phyloP scores from a whole-genome alignment of 2,888 invertebrate genomes.

The Drosophila longiperda region DNA sequence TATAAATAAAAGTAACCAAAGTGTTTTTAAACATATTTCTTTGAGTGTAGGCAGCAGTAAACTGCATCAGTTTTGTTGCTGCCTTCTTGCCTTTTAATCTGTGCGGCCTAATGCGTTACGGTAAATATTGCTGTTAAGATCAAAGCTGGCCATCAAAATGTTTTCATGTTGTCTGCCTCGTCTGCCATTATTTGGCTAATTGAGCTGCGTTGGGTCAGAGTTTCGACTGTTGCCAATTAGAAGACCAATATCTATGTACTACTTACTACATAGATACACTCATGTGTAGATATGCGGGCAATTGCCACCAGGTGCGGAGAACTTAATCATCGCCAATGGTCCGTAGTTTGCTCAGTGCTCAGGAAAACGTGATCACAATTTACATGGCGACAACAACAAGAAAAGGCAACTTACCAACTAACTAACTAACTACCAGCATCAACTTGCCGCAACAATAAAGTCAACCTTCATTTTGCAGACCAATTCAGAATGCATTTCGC shows the following conservation, averaged over 20 bases:
- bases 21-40: not conserved
- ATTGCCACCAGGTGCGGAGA: slow-evolving; percentile 71
- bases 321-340: slow-evolving; percentile 69
- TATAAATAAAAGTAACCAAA: not conserved
- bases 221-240: slow-evolving; percentile 42
- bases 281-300: slow-evolving; percentile 46
- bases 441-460: slow-evolving; percentile 37
- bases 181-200: slow-evolving; percentile 59
- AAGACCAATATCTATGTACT: slow-evolving; percentile 3
- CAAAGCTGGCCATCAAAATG: slow-evolving; percentile 66
- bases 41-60: slow-evolving; percentile 2
- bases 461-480: slow-evolving; percentile 64
- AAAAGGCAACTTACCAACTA: slow-evolving; percentile 11
- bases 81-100: slow-evolving; percentile 70
- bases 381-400: slow-evolving; percentile 65
- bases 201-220: slow-evolving; percentile 63
- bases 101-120: slow-evolving; percentile 74
- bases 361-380: slow-evolving; percentile 82
- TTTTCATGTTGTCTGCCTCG: slow-evolving; percentile 37
- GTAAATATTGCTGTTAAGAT: slow-evolving; percentile 80
- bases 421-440: slow-evolving; percentile 18
- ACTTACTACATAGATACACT: not conserved
- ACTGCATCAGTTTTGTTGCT: slow-evolving; percentile 26
- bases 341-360: slow-evolving; percentile 75
- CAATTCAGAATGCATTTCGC: slow-evolving; percentile 59